Percentiles rank a stretch among this genome's conserved stretches.
Conservation (phyloP, 2,888 invertebrate species). For the Rhamphomyia laevipes region DNA sequence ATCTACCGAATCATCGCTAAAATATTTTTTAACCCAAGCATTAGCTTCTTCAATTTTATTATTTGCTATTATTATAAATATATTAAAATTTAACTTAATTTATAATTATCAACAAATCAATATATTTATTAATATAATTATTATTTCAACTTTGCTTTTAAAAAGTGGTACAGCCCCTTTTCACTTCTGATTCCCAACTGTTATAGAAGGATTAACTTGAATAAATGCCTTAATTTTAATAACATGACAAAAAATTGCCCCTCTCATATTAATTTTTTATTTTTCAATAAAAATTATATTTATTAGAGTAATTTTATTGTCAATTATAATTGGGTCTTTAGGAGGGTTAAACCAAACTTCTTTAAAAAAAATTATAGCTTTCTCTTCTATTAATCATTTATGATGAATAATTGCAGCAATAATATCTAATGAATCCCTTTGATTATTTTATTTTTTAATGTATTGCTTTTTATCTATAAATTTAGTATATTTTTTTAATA, state of each 20-base stretch:
- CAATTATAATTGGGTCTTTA: slow-evolving; percentile 41
- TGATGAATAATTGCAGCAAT: too few relatives aligned
- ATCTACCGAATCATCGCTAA: slow-evolving; percentile 44
- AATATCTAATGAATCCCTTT: slow-evolving; percentile 40
- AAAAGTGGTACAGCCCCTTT: slow-evolving; percentile 48
- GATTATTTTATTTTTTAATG: slow-evolving; percentile 39
- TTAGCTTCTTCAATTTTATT: slow-evolving; percentile 45
- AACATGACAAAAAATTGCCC: slow-evolving; percentile 54
- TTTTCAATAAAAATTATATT: slow-evolving; percentile 38
- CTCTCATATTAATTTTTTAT: slow-evolving; percentile 44
- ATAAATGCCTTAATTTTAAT: slow-evolving; percentile 44
- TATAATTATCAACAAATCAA: slow-evolving; percentile 15
- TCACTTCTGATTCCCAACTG: slow-evolving; percentile 48
- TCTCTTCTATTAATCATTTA: too few relatives aligned
- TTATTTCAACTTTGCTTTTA: slow-evolving; percentile 37
- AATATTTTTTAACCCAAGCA: slow-evolving; percentile 49
- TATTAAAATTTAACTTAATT: slow-evolving; percentile 25
- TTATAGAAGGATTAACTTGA: slow-evolving; percentile 47
- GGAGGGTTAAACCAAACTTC: slow-evolving; percentile 44
- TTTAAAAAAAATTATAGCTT: slow-evolving; percentile 47
- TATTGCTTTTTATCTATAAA: slow-evolving; percentile 40
- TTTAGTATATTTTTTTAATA: slow-evolving; percentile 40
- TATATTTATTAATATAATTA: slow-evolving; percentile 28
- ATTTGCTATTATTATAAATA: slow-evolving; percentile 36
- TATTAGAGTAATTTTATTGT: slow-evolving; percentile 38